Evolutionary conservation across 2,113 vertebrate genomes (phyloP), one percentile per base, ranked within the genome.

Genomic region (Pungitius pungitius): DNA sequence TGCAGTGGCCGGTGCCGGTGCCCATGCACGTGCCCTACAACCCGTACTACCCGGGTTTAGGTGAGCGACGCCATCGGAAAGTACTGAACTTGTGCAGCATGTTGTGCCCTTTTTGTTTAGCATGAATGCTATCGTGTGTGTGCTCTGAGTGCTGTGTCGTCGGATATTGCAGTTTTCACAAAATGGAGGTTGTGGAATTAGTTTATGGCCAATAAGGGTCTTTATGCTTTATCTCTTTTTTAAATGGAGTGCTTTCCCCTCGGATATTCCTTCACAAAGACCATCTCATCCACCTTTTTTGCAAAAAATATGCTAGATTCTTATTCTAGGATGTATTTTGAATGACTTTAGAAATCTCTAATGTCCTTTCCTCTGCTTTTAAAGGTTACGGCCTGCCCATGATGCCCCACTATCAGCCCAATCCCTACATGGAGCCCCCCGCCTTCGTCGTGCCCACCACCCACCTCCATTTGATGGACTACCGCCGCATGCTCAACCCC

Each of bases 391-490:
- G 91, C 1, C 82, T 93, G 72, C 85, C 86, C 6, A 39, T 93
- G 73, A 87, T 93, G 77, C 89, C 90, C 20, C 88, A 87, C 14
- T 92, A 90, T 58, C 90, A 86, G 47, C 84, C 85, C 0, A 84
- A 82, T 42, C 87, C 91, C 0, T 94, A 89, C 80, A 63, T 93
- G 68, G 93, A 94, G 20, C 76, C 90, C 0, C 93, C 93, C 11
- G 81, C 88, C 9, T 95, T 93, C 47, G 81, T 95, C 3, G 15
- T 94, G 6, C 93, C 94, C 14, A 93, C 94, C 3, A 82, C 88
- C 15, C 89, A 91, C 70, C 87, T 92, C 18, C 93, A 94, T 59
- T 61, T 94, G 78, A 87, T 91, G 42, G 94, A 94, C 84, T 94
- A 94, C 88, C 87, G 93, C 20, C 91, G 89, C 14, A 64, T 94